Evolutionary conservation across 2,888 invertebrate genomes (phyloP), one percentile per base, ranked within the genome.

Genomic region (Dasysyrphus albostriatus): DNA sequence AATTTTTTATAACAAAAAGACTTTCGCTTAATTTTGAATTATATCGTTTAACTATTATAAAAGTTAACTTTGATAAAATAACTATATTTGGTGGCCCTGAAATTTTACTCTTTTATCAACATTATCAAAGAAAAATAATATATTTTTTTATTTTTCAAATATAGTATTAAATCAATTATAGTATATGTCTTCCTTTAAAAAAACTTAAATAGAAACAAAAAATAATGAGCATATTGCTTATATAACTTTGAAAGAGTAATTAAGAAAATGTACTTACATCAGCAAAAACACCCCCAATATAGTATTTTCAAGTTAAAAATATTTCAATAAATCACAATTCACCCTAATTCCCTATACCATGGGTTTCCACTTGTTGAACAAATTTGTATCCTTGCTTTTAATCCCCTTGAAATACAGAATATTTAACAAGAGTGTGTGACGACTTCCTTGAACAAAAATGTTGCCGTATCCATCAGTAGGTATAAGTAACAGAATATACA

Each of bases 201-300:
- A 1, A 24, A 2, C 24, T 2, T 24, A 24, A 24, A 24, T 24
- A 3, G 24, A 24, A 24, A 24, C 14, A 4, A 58, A 61, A 39
- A 54, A 32, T 54, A 42, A 42, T 8, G 5, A 42, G 24, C 8
- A 24, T 77, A 70, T 63, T 34, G 56, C 32, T 75, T n/a, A n/a
- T 73, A 81, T 70, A 70, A 79, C 1, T 67, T 67, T 24, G 69
- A 63, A 51, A 69, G 54, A 69, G 54, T 54, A 29, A 54, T 69
- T 51, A 37, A 39, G n/a, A 54, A 51, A 51, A 54, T 51, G 24
- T 24, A 3, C 24, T 24, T 3, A 24, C 24, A n/a, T n/a, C n/a
- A 24, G 24, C 3, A 2, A 24, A 24, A 24, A 24, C n/a, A n/a
- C n/a, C 5, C 5, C 32, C 5, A 32, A 32, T 32, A 32, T 6